These are phyloP conservation scores for Coturnix japonica DNA, from an alignment of 2,113 vertebrate species.

Conservation along the genomic window DNA sequence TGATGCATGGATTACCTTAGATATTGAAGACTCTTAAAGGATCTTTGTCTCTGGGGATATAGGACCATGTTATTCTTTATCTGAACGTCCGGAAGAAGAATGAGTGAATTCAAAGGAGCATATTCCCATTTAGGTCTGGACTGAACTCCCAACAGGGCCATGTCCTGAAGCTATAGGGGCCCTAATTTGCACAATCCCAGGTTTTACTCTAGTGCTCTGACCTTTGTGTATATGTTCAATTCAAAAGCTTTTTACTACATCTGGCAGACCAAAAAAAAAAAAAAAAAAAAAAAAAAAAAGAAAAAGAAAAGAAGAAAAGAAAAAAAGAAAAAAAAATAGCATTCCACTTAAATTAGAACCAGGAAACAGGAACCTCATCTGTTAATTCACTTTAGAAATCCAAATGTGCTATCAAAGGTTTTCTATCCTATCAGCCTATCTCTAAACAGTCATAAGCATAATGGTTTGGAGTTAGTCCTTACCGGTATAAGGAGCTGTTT, in stretches of 20 bases:
- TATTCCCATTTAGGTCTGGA: conserved; percentile 32
- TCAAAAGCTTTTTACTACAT: conserved; percentile 55
- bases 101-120: conserved; percentile 55
- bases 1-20: background rate
- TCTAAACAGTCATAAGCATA: background rate
- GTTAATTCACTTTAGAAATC: conserved; percentile 51
- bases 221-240: conserved; percentile 48
- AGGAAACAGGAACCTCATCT: conserved; percentile 28
- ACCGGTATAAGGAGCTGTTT: background rate
- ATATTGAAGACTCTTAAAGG: conserved; percentile 37
- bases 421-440: conserved; percentile 2
- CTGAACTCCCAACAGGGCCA: conserved; percentile 45
- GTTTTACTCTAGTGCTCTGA: conserved; percentile 37
- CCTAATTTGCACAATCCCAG: conserved; percentile 5
- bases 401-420: conserved; percentile 12
- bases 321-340: conserved; percentile 24
- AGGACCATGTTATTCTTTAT: background rate
- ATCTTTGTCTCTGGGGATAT: conserved; percentile 11
- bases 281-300: conserved; percentile 28
- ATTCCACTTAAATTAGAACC: conserved; percentile 64
- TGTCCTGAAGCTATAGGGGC: conserved; percentile 59
- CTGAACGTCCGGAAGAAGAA: conserved; percentile 55
- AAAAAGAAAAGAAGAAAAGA: too few species aligned
- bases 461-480: background rate
- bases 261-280: conserved; percentile 45